These are phyloP conservation scores for Stenodema calcarata DNA, from an alignment of 2,888 invertebrate genomes.

Conservation along the genomic window DNA sequence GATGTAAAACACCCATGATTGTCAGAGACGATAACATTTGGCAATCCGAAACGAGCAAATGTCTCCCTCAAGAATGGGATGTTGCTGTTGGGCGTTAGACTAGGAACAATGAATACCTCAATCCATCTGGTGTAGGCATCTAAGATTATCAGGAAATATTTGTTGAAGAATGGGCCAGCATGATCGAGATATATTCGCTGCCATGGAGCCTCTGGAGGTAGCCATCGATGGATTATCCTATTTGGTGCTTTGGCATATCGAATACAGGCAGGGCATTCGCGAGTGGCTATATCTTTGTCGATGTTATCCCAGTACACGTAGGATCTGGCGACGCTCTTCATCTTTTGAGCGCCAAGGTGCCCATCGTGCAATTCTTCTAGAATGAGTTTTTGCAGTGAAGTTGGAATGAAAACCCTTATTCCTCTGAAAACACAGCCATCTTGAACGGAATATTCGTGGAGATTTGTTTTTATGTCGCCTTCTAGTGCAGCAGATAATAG, in stretches of 20 bases:
- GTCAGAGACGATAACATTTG: background rate
- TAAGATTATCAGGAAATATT: background rate
- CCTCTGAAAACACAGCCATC: background rate
- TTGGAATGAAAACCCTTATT: too few species aligned
- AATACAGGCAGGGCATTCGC: background rate
- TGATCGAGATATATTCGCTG: background rate
- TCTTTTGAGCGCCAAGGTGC: too few species aligned
- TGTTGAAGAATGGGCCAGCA: background rate
- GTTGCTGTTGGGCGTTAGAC: too few species aligned
- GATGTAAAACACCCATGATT: background rate
- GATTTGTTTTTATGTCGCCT: background rate
- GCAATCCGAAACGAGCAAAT: too few species aligned
- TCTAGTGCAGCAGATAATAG: background rate
- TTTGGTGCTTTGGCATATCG: background rate
- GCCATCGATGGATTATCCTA: background rate
- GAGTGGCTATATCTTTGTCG: background rate
- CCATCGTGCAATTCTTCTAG: background rate
- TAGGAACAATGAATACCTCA: background rate
- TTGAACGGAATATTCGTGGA: background rate
- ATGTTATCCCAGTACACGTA: too few species aligned
- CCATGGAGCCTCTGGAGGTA: background rate
- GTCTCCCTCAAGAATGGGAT: too few species aligned
- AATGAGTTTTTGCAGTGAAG: background rate
- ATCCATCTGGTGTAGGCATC: too few species aligned
- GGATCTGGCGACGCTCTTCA: too few species aligned